These are phyloP conservation scores for Cheilosia variabilis DNA, from an alignment of 2,888 invertebrate species.

Conservation along the genomic window DNA sequence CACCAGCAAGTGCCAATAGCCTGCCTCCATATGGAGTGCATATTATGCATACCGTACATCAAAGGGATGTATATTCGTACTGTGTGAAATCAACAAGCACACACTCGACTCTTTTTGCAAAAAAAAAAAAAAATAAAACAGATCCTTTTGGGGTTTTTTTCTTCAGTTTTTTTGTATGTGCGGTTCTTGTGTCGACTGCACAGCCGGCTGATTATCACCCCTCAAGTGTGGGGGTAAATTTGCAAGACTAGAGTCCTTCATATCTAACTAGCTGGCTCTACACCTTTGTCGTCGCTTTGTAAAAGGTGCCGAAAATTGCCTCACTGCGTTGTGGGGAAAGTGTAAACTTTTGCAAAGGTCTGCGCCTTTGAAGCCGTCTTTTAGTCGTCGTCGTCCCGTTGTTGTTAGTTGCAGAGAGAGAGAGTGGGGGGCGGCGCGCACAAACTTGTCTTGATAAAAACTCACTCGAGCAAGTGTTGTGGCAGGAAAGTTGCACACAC, in stretches of 20 bases:
- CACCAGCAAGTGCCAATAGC: slow-evolving; percentile 69
- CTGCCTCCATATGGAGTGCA: slow-evolving; percentile 28
- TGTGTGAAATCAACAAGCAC: slow-evolving; percentile 41
- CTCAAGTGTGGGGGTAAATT: slow-evolving; percentile 32
- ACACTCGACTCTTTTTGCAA: slow-evolving; percentile 27
- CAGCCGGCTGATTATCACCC: slow-evolving; percentile 67
- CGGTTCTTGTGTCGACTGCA: slow-evolving; percentile 33
- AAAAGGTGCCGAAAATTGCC: slow-evolving; percentile 72
- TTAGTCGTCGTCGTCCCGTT: neutral
- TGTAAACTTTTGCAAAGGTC: slow-evolving; percentile 47
- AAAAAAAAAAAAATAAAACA: slow-evolving; percentile 2
- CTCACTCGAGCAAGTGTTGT: slow-evolving; percentile 55
- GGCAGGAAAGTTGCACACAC: slow-evolving; percentile 48
- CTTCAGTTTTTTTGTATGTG: slow-evolving; percentile 31
- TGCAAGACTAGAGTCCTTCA: slow-evolving; percentile 62
- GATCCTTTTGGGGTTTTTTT: slow-evolving; percentile 31
- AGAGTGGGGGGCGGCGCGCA: neutral
- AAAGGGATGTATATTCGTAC: slow-evolving; percentile 48
- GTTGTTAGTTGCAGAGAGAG: neutral
- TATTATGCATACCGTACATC: slow-evolving; percentile 48
- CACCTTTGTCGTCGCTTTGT: slow-evolving; percentile 28
- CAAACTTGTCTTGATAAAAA: slow-evolving; percentile 33
- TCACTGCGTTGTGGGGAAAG: slow-evolving; percentile 33
- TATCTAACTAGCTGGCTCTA: slow-evolving; percentile 55
- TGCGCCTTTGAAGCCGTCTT: slow-evolving; percentile 37